Conservation (phyloP, 2,113 vertebrate genomes). For the Pseudolaguvia tuberculata region DNA sequence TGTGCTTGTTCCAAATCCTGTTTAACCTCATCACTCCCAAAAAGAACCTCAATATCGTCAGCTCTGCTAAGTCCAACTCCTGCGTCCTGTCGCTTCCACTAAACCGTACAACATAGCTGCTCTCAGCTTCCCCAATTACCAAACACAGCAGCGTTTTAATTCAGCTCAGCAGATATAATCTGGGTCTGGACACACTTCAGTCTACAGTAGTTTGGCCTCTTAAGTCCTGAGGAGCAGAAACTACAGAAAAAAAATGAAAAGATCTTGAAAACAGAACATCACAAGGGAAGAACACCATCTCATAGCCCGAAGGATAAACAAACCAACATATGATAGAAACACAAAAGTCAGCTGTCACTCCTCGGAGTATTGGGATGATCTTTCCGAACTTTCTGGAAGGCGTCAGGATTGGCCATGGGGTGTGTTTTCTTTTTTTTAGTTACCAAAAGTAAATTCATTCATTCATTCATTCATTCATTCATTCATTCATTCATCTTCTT, state of each 20-base stretch:
- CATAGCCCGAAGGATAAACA: slow-evolving; percentile 33
- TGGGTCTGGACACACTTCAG: neutral
- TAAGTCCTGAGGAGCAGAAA: neutral
- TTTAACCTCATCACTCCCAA: too few species aligned
- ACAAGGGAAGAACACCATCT: slow-evolving; percentile 3
- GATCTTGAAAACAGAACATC: neutral
- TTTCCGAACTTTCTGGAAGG: neutral
- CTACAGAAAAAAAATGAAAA: neutral
- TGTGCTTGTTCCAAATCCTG: too few species aligned
- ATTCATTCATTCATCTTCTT: too few species aligned
- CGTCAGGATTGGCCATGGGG: neutral
- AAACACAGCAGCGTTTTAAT: neutral
- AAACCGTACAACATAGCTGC: too few species aligned
- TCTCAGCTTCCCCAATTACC: neutral
- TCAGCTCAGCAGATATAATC: neutral
- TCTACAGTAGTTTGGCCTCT: neutral
- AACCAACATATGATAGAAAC: neutral
- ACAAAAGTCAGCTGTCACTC: neutral
- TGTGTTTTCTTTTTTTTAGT: neutral
- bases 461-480: too few species aligned
- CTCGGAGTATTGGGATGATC: slow-evolving; percentile 9
- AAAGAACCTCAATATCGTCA: too few species aligned
- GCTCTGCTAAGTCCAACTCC: too few species aligned
- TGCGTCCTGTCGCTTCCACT: too few species aligned
- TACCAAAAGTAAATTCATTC: neutral